phyloP scores from a whole-genome alignment of 2,113 vertebrate genomes.

The Probosciger aterrimus region DNA sequence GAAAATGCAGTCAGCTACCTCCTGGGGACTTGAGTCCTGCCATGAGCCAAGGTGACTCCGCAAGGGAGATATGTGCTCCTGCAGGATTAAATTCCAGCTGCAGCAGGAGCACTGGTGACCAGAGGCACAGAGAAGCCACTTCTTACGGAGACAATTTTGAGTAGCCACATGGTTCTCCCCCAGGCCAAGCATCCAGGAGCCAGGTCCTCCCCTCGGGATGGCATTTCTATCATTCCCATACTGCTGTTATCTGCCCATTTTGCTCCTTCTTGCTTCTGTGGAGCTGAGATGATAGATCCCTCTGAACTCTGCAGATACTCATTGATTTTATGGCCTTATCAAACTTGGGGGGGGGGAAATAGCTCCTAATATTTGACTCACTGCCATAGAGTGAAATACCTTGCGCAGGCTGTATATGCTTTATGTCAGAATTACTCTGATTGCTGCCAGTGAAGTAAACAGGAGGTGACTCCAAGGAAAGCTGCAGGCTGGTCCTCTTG shows the following conservation, averaged over 20 bases:
- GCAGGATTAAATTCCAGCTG: slow-evolving; percentile 40
- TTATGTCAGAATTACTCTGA: neutral
- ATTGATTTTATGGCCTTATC: neutral
- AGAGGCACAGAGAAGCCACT: neutral
- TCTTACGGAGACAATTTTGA: slow-evolving; percentile 5
- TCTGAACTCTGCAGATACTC: neutral
- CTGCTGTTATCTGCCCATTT: neutral
- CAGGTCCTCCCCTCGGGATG: accelerated
- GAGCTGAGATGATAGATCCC: neutral
- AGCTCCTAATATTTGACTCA: neutral
- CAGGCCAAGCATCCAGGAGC: neutral
- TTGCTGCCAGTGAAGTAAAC: accelerated
- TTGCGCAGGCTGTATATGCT: accelerated
- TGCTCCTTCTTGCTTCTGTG: neutral
- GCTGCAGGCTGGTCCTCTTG: neutral
- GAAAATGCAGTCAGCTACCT: slow-evolving; percentile 42
- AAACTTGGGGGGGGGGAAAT: neutral
- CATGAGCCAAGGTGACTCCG: slow-evolving; percentile 42
- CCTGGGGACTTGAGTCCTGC: slow-evolving; percentile 12
- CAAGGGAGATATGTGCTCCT: neutral
- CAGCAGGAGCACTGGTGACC: slow-evolving; percentile 8
- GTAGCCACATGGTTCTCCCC: neutral
- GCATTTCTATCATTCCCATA: neutral
- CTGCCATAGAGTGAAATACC: neutral
- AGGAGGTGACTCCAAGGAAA: neutral